Conservation (phyloP, 2,113 vertebrate genomes). For the Microcebus ravelobensis region DNA sequence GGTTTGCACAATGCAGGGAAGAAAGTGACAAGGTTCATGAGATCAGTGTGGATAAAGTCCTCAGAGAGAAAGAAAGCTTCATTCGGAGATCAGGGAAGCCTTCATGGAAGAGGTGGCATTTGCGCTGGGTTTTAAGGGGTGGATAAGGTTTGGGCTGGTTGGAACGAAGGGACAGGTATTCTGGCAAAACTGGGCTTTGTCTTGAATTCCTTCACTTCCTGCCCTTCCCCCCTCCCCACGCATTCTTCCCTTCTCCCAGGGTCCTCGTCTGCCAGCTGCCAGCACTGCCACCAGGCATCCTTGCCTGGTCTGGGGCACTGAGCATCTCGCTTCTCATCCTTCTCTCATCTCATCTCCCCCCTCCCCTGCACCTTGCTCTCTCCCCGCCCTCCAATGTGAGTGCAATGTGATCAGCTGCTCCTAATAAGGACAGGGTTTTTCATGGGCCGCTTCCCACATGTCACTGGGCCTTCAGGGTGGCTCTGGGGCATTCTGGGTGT, state of each 20-base stretch:
- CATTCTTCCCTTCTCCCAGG: not conserved
- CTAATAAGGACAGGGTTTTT: not conserved
- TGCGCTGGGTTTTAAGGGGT: not conserved
- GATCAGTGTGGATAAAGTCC: not conserved
- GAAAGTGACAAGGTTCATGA: not conserved
- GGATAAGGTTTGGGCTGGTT: not conserved
- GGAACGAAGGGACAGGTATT: not conserved
- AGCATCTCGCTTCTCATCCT: not conserved
- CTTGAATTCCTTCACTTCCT: not conserved
- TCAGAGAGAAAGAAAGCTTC: not conserved
- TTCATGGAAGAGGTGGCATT: not conserved
- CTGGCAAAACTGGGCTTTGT: not conserved
- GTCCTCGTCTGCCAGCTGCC: not conserved
- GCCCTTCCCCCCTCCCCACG: too few species aligned
- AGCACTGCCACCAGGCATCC: rapidly evolving
- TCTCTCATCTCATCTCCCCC: not conserved
- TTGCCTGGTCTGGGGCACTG: not conserved
- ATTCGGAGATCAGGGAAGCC: not conserved
- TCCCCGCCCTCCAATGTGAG: not conserved
- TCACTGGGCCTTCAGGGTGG: not conserved
- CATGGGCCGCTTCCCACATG: not conserved
- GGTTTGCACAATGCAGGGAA: not conserved
- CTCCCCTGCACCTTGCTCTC: too few species aligned
- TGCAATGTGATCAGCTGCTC: not conserved
- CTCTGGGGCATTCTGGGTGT: not conserved